Evolutionary conservation across 2,113 vertebrate species (phyloP).

Genomic region (Ardeotis arabs): DNA sequence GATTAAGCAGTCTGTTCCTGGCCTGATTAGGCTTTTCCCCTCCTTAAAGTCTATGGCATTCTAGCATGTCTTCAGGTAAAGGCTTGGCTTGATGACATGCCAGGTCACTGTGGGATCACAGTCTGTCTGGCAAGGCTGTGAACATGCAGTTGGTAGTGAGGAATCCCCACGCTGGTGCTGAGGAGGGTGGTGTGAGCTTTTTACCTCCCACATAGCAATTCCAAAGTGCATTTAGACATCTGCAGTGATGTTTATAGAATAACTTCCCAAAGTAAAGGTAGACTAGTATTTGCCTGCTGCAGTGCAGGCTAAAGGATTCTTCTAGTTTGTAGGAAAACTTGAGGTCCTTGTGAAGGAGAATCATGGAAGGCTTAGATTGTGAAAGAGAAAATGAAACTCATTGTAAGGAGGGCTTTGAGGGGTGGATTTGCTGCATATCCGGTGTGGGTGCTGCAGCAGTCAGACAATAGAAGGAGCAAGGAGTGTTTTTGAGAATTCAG

Average conservation of each 20-base stretch:
- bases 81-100: neutral
- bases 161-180: neutral
- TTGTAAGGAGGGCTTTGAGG: neutral
- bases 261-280: neutral
- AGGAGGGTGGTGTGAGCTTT: neutral
- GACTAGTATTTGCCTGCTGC: neutral
- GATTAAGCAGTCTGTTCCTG: neutral
- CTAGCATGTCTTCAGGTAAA: neutral
- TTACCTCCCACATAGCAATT: neutral
- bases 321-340: neutral
- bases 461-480: neutral
- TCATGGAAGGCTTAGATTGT: neutral
- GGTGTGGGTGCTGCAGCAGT: neutral
- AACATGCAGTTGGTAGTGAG: neutral
- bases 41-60: neutral
- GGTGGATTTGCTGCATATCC: neutral
- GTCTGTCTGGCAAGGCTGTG: neutral
- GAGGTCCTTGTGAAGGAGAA: neutral
- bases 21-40: neutral
- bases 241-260: neutral
- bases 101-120: neutral
- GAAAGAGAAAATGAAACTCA: neutral
- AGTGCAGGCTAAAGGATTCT: rapidly evolving
- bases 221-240: neutral
- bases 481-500: neutral